These are phyloP conservation scores for Eulemur mongoz DNA, from an alignment of 2,797 vertebrate genomes.

Conservation along the genomic window DNA sequence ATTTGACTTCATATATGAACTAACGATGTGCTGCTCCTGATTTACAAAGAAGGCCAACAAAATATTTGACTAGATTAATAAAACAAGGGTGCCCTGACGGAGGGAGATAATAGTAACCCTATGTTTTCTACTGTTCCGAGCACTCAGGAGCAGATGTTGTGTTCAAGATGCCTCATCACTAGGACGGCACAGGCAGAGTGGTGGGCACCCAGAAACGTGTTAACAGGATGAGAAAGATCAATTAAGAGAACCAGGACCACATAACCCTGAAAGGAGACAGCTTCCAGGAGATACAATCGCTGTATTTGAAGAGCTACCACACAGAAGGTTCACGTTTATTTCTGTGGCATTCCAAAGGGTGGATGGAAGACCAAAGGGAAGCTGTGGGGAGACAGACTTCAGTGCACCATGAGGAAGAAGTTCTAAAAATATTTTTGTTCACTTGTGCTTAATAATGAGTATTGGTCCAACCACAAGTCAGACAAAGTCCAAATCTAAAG, in stretches of 20 bases:
- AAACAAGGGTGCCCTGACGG: background rate
- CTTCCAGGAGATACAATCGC: background rate
- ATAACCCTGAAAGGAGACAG: background rate
- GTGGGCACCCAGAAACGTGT: accelerated
- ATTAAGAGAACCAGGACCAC: background rate
- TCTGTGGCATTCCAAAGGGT: background rate
- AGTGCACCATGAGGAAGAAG: background rate
- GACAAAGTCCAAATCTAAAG: background rate
- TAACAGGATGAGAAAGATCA: background rate
- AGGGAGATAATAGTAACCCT: background rate
- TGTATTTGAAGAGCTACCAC: background rate
- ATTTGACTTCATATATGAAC: background rate
- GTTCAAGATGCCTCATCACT: background rate
- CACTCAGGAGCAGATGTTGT: background rate
- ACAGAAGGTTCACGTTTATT: background rate
- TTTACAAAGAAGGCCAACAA: background rate
- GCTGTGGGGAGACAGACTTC: background rate
- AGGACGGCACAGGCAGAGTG: background rate
- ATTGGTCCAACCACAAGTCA: background rate
- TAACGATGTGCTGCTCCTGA: background rate
- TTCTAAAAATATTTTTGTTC: background rate
- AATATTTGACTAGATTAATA: background rate
- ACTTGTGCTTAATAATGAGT: background rate
- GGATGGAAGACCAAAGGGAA: background rate
- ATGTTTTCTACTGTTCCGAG: background rate